Evolutionary conservation across 2,113 vertebrate genomes (phyloP).

Genomic region (Notarius quadriscutis): DNA sequence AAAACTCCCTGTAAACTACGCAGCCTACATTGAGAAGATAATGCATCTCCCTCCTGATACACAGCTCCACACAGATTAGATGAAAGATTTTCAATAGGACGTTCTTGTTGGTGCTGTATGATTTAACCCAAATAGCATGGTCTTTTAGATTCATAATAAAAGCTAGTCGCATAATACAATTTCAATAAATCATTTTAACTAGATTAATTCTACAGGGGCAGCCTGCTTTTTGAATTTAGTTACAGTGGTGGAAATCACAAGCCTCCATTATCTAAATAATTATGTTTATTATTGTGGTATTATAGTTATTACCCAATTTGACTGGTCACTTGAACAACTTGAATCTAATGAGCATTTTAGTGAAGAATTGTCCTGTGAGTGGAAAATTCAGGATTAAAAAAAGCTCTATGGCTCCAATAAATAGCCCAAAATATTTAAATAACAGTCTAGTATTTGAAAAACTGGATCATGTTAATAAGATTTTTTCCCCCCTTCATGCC

Average conservation of each 20-base stretch:
- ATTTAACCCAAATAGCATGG: not conserved
- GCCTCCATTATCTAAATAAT: conserved; percentile 1
- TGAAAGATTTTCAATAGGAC: conserved; percentile 3
- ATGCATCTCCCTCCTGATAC: conserved; percentile 14
- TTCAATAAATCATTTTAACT: conserved; percentile 9
- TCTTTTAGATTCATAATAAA: conserved; percentile 4
- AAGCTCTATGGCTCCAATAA: not conserved
- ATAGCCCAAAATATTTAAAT: not conserved
- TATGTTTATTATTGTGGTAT: conserved; percentile 16
- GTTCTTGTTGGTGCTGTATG: not conserved
- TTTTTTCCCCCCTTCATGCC: not conserved
- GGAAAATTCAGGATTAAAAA: not conserved
- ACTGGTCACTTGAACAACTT: not conserved
- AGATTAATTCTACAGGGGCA: not conserved
- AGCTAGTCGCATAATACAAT: not conserved
- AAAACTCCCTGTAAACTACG: conserved; percentile 8
- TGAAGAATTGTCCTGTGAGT: not conserved
- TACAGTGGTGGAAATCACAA: not conserved
- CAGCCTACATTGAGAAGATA: conserved; percentile 19
- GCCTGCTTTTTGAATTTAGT: not conserved
- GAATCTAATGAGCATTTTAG: conserved; percentile 4
- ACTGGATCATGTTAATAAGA: conserved; percentile 2
- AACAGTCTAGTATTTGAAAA: not conserved
- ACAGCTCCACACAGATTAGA: conserved; percentile 16
- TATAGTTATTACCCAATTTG: conserved; percentile 15